A percentile compares a stretch with the other conserved stretches of the same genome.
Evolutionary conservation across 1,140 invertebrate species (phyloP).

Genomic region (Stegodyphus dumicola): DNA sequence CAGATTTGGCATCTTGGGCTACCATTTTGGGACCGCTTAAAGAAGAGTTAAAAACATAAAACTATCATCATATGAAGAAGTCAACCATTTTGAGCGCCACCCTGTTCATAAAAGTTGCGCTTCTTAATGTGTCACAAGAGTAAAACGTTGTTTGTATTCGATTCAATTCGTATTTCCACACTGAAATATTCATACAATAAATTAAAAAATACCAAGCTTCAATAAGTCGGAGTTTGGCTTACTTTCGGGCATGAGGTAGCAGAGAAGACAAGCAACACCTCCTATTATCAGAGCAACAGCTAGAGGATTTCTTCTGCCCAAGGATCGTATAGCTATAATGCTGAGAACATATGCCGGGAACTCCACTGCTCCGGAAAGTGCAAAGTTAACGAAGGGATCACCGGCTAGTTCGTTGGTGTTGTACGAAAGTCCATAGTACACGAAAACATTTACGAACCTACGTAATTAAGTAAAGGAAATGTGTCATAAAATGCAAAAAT

Average conservation of each 20-base stretch:
- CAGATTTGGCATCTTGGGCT: too few relatives aligned
- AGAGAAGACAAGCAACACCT: constrained; percentile 48
- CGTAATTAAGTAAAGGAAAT: neutral
- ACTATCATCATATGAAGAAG: too few relatives aligned
- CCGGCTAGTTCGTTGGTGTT: constrained; percentile 82
- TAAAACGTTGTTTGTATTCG: too few relatives aligned
- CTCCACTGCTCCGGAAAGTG: constrained; percentile 80
- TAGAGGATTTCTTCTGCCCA: constrained; percentile 25
- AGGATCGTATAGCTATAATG: constrained; percentile 15
- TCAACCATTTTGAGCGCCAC: too few relatives aligned
- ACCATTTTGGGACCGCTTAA: too few relatives aligned
- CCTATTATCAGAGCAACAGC: constrained; percentile 31
- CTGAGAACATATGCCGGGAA: constrained; percentile 75
- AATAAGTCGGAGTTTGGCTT: neutral
- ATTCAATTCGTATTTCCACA: too few relatives aligned
- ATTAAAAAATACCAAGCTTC: too few relatives aligned
- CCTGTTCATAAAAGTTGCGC: too few relatives aligned
- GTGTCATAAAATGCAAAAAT: neutral
- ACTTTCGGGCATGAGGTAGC: constrained; percentile 39
- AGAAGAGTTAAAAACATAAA: too few relatives aligned
- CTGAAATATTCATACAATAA: too few relatives aligned
- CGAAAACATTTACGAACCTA: constrained; percentile 82
- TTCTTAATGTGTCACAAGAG: too few relatives aligned
- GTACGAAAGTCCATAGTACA: constrained; percentile 85
- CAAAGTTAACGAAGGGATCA: constrained; percentile 80